Evolutionary conservation across 2,113 vertebrate species (phyloP), one percentile per base, ranked within the genome.

Genomic region (Indicator maculatus): DNA sequence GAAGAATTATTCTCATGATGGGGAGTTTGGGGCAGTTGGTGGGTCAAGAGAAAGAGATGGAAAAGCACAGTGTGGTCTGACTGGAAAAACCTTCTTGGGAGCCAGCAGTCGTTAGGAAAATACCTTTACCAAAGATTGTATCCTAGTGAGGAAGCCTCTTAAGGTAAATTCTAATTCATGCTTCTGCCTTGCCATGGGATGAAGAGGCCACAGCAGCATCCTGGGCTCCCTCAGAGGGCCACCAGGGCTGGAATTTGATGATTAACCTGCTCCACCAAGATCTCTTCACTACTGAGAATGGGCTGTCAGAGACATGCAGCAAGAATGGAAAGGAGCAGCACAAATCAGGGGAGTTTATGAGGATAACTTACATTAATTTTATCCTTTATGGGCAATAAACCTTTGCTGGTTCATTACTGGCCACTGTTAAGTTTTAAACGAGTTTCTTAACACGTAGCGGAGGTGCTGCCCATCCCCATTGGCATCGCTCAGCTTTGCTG

Each of bases 151-250:
- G 41, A 67, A 38, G 4, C 6, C 44, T 33, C 20, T 2, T 3
- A 0, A 8, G 26, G 72, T 20, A 61, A 6, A 4, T 0, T 0
- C 20, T 5, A 6, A 23, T 2, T 6, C 0, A 0, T 6, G 73
- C 24, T 19, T 38, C 53, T 27, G 69, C 56, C 20, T 16, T 12
- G 55, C 30, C 15, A 10, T 1, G 21, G 63, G 61, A 24, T 6
- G n/a, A 58, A n/a, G 67, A 20, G 50, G 47, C 70, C 53, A 2
- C 8, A 12, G 59, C 38, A 55, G 66, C 77, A 44, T 2, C 79
- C 47, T 0, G 0, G 9, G 56, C 21, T 55, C 36, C 58, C 63
- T 18, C 3, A 0, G 7, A 7, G 3, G 27, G 72, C 39, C 64
- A 6, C 60, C 78, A 5, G 17, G n/a, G 59, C 78, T 50, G 74